Conservation (phyloP, 1,140 invertebrate species). For the Hycleus phaleratus region DNA sequence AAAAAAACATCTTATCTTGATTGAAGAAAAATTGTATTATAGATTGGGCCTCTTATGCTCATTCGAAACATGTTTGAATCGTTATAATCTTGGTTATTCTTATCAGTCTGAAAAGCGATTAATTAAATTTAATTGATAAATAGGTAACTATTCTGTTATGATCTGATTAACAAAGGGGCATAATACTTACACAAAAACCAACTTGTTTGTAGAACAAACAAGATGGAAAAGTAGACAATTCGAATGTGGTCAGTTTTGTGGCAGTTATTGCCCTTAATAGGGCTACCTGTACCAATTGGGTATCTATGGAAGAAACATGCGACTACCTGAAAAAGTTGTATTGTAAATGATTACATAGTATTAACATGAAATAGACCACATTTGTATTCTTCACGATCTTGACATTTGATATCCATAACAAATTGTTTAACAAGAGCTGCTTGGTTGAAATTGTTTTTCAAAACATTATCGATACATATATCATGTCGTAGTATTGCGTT, state of each 20-base stretch:
- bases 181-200: no score
- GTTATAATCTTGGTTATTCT: neutral
- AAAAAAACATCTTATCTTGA: conserved; percentile 6
- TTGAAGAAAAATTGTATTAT: no score
- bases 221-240: no score
- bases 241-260: no score
- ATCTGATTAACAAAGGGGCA: no score
- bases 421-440: conserved; percentile 9
- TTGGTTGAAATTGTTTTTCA: no score
- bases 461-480: no score
- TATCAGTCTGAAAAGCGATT: no score
- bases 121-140: neutral
- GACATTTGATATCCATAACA: conserved; percentile 12
- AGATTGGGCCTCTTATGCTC: no score
- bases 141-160: no score
- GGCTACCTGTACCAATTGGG: neutral
- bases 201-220: neutral
- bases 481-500: no score
- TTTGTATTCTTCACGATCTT: conserved; percentile 13
- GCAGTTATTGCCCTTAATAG: no score
- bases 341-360: conserved; percentile 7
- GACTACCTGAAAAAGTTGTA: conserved; percentile 2
- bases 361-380: conserved; percentile 11
- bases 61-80: neutral
- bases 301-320: neutral